Evolutionary conservation across 2,113 vertebrate species (phyloP), one percentile per base, ranked within the genome.

Genomic region (Pelusios castaneus): DNA sequence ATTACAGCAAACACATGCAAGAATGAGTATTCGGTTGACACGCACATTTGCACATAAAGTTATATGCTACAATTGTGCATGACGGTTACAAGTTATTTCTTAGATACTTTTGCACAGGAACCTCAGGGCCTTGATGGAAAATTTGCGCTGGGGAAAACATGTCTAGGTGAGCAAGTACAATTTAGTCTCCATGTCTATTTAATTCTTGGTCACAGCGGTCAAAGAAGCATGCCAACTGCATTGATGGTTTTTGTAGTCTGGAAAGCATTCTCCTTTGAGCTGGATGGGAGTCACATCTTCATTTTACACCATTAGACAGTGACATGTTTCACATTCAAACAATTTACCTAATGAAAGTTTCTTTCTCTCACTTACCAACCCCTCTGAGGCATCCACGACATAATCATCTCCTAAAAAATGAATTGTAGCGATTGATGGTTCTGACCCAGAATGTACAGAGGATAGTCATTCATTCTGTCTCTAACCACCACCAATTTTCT

Each of bases 21-120:
- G 80, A 92, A 75, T 3, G 5, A 79, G 13, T 11, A 47, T 77
- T 93, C 82, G 56, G n/a, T 38, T 25, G 22, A 6, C 2, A 90
- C 41, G 73, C 2, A 54, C 45, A 22, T 22, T 24, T n/a, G 31
- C 51, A 43, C 17, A 19, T 0, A 1, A 1, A 13, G n/a, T n/a
- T 52, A 52, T 14, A 16, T 52, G 8, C 47, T 76, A 76, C 43
- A 43, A 45, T 12, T 27, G 41, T 75, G 24, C 41, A 16, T 76
- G 73, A 29, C 41, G 43, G 22, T 25, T 75, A 25, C 38, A 85
- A 55, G 24, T 1, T 90, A 78, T 13, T 9, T 52, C 14, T 67
- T 45, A 29, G 19, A 29, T n/a, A 1, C 43, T n/a, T 14, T 13
- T 75, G 43, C 21, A 41, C 29, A 47, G 76, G 29, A 24, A 55